Evolutionary conservation across 2,113 vertebrate genomes (phyloP), one percentile per base, ranked within the genome.

Genomic region (Gulo gulo): DNA sequence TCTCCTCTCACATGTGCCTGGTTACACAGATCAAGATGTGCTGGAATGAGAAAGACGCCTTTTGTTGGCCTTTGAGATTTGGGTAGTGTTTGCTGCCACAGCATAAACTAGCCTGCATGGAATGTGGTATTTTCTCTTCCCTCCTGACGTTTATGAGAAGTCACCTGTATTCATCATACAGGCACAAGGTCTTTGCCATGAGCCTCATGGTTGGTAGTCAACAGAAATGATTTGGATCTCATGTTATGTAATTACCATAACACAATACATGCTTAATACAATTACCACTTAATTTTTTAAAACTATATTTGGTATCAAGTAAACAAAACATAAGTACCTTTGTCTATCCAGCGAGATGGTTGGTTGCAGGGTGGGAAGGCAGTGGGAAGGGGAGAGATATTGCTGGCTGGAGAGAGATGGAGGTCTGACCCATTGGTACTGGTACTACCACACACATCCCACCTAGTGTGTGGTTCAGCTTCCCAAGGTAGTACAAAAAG

Each of bases 211-310:
- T 73, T 74, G 31, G n/a, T 3, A 92, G 50, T 88, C 52, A 86
- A 82, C 8, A 69, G 88, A 95, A 97, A 85, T 69, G n/a, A 86
- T 67, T 83, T 55, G 61, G 90, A 74, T 82, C 12, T 69, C 31
- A 13, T 55, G 31, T 67, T 88, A 63, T 6, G 23, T 61, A 76
- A 65, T 39, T 39, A 50, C 67, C 59, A 50, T 20, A 63, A 87
- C 20, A 36, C 67, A 69, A 69, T 69, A 69, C 92, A 65, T 69
- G 14, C 50, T 88, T 31, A 86, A 42, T 89, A 52, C 18, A 86
- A 11, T 95, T 81, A 67, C 7, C 34, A 26, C 9, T 81, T 80
- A 73, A 69, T 34, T 88, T 88, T 92, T 47, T 9, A 50, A 83
- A 50, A 42, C 1, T 47, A 47, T 55, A 57, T 34, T 42, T 50